Conservation (phyloP, 2,113 vertebrate species). For the Nycticryphes semicollaris region DNA sequence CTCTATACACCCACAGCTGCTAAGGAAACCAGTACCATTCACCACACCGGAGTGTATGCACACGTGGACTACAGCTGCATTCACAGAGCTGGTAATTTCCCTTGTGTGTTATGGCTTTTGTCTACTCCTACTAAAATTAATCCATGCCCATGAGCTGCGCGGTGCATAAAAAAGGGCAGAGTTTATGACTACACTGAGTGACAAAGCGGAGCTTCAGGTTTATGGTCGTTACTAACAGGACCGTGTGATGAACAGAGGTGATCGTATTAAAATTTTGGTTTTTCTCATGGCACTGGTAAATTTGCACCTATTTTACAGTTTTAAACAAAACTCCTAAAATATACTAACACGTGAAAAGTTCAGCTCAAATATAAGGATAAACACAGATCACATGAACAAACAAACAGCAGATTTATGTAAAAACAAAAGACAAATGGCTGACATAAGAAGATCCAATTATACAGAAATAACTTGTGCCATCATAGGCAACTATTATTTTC, state of each 20-base stretch:
- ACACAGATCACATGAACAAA: background rate
- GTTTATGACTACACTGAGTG: background rate
- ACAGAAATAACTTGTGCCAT: background rate
- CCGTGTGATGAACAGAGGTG: background rate
- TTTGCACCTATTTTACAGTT: background rate
- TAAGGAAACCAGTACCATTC: background rate
- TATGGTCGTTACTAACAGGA: background rate
- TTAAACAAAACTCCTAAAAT: background rate
- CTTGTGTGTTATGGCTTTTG: background rate
- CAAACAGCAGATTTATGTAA: background rate
- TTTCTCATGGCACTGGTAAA: background rate
- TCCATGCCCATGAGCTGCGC: background rate
- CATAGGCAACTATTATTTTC: background rate
- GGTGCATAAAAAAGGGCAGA: background rate
- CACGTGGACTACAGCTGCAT: rapidly evolving
- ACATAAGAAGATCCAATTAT: background rate
- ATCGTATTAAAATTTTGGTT: background rate
- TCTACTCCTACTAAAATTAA: background rate
- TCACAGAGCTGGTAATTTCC: background rate
- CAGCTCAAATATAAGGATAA: background rate
- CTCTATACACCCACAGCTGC: rapidly evolving
- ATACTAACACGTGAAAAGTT: background rate
- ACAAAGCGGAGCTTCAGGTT: background rate
- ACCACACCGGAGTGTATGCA: background rate
- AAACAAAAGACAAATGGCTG: background rate